Evolutionary conservation across 2,797 vertebrate genomes (phyloP).

Genomic region (Sus cebifrons): DNA sequence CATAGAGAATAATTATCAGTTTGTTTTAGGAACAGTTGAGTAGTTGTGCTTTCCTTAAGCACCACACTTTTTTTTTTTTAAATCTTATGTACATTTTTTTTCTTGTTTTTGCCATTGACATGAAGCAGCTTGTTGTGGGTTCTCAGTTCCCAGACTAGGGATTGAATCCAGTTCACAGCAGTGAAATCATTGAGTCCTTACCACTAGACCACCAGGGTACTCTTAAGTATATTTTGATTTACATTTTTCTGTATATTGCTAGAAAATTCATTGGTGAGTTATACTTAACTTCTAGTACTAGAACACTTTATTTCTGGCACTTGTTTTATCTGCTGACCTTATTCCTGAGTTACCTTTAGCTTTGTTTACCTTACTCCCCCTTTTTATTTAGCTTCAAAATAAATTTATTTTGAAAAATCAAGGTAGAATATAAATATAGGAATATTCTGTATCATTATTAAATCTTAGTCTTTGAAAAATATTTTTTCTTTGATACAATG

Average conservation of each 20-base stretch:
- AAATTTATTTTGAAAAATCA: neutral
- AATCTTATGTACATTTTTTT: too few species aligned
- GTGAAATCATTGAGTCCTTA: too few species aligned
- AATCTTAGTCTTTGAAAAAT: neutral
- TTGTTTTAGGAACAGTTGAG: neutral
- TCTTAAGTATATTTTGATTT: neutral
- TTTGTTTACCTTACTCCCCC: neutral
- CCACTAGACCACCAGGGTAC: neutral
- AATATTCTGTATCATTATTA: neutral
- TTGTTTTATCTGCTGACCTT: neutral
- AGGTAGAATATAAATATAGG: neutral
- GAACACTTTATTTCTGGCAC: neutral
- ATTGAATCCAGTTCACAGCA: too few species aligned
- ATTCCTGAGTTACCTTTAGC: neutral
- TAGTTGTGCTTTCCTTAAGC: neutral
- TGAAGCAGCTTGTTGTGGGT: too few species aligned
- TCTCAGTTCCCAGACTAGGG: too few species aligned
- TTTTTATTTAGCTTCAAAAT: neutral
- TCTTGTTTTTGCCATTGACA: too few species aligned
- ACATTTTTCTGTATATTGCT: neutral
- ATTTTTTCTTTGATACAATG: neutral
- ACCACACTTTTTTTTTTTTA: neutral
- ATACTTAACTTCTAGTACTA: neutral
- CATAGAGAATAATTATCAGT: neutral
- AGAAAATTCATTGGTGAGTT: neutral